A percentile compares a stretch with the other conserved stretches of the same genome.
phyloP scores from a whole-genome alignment of 2,888 invertebrate species.

The Ectropis crepuscularia region DNA sequence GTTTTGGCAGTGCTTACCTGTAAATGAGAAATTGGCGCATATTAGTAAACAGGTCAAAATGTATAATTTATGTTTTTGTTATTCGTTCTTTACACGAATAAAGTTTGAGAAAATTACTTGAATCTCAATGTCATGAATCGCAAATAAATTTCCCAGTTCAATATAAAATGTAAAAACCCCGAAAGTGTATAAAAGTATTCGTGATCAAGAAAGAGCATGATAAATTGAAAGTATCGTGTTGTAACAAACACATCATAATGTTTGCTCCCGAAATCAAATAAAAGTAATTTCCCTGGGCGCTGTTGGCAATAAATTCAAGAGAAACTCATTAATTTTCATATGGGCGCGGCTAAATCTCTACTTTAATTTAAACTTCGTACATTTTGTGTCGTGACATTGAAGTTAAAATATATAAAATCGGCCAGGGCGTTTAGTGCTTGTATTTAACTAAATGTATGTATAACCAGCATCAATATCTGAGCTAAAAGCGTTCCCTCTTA shows the following conservation, averaged over 20 bases:
- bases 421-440: neutral
- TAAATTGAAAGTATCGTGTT: constrained; percentile 3
- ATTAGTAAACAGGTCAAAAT: no score
- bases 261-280: constrained; percentile 15
- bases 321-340: constrained; percentile 26
- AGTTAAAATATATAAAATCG: constrained; percentile 2
- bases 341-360: constrained; percentile 25
- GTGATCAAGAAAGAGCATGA: neutral
- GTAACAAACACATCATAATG: constrained; percentile 10
- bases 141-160: no score
- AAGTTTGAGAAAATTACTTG: no score
- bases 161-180: no score
- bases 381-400: constrained; percentile 18
- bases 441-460: no score
- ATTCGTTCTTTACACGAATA: no score
- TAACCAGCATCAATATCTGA: no score
- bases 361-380: constrained; percentile 30
- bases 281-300: constrained; percentile 24
- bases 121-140: no score
- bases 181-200: neutral
- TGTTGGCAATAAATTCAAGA: constrained; percentile 18
- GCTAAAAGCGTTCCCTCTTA: no score
- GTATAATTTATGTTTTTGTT: no score
- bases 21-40: no score
- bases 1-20: no score